A percentile compares a stretch with the other conserved stretches of the same genome.
Conservation (phyloP, 2,888 invertebrate species). For the Catocala nupta region DNA sequence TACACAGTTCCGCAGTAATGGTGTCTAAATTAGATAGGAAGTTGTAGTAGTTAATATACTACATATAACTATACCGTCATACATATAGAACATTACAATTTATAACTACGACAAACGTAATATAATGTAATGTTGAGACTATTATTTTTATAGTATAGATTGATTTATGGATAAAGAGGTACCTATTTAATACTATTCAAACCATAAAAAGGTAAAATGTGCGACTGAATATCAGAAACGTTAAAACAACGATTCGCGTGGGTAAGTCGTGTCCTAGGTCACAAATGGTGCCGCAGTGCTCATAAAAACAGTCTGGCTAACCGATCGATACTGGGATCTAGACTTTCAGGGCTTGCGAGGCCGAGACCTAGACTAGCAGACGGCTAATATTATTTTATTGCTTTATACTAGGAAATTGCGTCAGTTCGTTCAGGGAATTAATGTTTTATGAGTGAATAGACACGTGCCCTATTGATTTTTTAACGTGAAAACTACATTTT, state of each 20-base stretch:
- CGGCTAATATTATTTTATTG: conserved; percentile 47
- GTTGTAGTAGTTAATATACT: too few relatives aligned
- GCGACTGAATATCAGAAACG: conserved; percentile 14
- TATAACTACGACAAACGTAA: too few relatives aligned
- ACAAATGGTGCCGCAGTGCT: conserved; percentile 47
- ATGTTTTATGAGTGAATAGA: conserved; percentile 38
- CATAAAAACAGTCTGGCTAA: conserved; percentile 56
- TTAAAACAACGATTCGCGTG: conserved; percentile 17
- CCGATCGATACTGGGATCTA: conserved; percentile 67
- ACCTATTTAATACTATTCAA: background rate
- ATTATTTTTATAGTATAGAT: too few relatives aligned
- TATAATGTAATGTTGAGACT: too few relatives aligned
- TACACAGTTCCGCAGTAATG: conserved; percentile 35
- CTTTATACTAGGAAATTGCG: conserved; percentile 44
- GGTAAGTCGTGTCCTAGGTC: conserved; percentile 38
- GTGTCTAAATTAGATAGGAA: conserved; percentile 20
- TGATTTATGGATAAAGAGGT: background rate
- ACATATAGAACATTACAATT: too few relatives aligned
- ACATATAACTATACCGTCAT: too few relatives aligned
- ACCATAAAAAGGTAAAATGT: conserved; percentile 18
- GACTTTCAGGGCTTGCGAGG: conserved; percentile 56
- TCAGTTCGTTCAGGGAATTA: conserved; percentile 31
- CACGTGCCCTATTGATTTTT: conserved; percentile 35
- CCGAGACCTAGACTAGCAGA: conserved; percentile 61
- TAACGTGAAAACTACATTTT: background rate